Evolutionary conservation across 2,888 invertebrate genomes (phyloP).

Genomic region (Phyllotreta cruciferae): DNA sequence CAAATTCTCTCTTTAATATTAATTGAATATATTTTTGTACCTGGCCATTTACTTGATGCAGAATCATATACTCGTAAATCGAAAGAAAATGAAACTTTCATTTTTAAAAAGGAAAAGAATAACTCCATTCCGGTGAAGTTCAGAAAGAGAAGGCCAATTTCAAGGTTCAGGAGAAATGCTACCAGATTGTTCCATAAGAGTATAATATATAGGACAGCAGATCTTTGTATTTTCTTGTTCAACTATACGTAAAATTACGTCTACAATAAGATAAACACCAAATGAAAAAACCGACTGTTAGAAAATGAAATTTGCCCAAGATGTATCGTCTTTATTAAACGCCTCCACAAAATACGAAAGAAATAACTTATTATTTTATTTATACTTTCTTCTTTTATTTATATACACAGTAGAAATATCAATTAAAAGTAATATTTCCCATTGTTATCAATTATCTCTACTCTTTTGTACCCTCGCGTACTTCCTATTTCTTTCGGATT

Average conservation of each 20-base stretch:
- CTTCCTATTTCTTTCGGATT: slow-evolving; percentile 4
- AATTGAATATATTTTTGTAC: no score
- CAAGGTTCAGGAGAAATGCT: slow-evolving; percentile 35
- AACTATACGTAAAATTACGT: slow-evolving; percentile 34
- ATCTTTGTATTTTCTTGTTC: slow-evolving; percentile 29
- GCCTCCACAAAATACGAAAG: neutral
- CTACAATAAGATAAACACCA: slow-evolving; percentile 18
- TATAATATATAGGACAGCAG: slow-evolving; percentile 29
- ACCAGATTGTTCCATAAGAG: slow-evolving; percentile 30
- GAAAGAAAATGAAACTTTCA: slow-evolving; percentile 27
- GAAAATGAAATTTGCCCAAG: slow-evolving; percentile 3
- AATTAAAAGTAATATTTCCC: no score
- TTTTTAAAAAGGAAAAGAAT: slow-evolving; percentile 31
- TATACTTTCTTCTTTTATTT: no score
- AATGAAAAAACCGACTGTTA: neutral
- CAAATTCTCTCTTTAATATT: no score
- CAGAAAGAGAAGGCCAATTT: slow-evolving; percentile 33
- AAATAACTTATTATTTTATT: no score
- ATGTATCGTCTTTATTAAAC: neutral
- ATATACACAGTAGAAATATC: no score
- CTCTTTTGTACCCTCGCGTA: neutral
- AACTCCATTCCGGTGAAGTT: slow-evolving; percentile 24
- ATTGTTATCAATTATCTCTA: no score
- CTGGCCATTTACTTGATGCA: no score
- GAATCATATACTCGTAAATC: slow-evolving; percentile 12